Evolutionary conservation across 2,113 vertebrate species (phyloP), one percentile per base, ranked within the genome.

Genomic region (Tursiops truncatus): DNA sequence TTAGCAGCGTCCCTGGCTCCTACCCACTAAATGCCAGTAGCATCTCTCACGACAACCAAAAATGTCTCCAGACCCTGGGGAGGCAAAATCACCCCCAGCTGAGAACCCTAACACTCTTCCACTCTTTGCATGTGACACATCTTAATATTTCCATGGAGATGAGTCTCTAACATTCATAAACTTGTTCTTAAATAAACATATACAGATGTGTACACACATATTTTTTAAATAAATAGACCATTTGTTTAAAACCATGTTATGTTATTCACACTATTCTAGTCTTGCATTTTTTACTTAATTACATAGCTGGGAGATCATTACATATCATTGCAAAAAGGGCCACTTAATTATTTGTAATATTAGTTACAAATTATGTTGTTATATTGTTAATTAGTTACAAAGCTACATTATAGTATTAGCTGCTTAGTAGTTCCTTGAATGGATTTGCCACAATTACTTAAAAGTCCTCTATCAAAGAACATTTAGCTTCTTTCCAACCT

Each of bases 181-280:
- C 28, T 90, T 95, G 33, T 80, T 89, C 20, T 41, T 77, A 87
- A 86, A 67, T n/a, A 95, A 74, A 11, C 23, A 87, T 26, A 84
- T 79, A 26, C 13, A 20, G 83, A 70, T 18, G 6, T 80, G 10
- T 68, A 23, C 26, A 21, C 10, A 12, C 5, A 80, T 70, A 56
- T 80, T 85, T 76, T 92, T 73, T 33, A 36, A 90, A 76, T 13
- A 92, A 85, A 70, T 62, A 13, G 23, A 33, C 6, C 15, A 63
- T 53, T 94, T 89, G 68, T 76, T 83, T 93, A 85, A 84, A 95
- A 77, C 18, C 36, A 53, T 70, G 38, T 76, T 70, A 94, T 74
- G 28, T 11, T 90, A 33, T 36, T 47, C 7, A 92, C 12, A 81
- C 10, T 53, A 83, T 74, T 90, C 3, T 87, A 58, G 17, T 33